A percentile compares a stretch with the other conserved stretches of the same genome.
Conservation (phyloP, 2,113 vertebrate species). For the Seriola rivoliana region DNA sequence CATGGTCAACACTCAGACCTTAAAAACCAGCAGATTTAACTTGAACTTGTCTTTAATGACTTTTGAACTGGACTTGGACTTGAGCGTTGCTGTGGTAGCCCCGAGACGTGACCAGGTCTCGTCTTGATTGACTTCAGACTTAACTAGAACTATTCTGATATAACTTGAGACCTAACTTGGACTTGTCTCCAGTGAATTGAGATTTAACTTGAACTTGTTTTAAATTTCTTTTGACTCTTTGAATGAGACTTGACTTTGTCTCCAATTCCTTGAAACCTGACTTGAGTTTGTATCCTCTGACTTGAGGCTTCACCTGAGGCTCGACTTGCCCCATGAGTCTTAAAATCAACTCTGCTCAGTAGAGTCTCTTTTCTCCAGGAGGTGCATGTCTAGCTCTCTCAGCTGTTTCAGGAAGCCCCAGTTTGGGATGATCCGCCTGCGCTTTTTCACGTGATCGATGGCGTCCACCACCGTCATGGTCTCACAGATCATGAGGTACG, state of each 20-base stretch:
- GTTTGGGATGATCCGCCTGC: conserved; percentile 93
- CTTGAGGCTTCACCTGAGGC: background rate
- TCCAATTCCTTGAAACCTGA: background rate
- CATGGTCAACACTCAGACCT: too few species aligned
- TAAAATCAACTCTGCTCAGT: conserved; percentile 15
- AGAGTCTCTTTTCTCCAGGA: conserved; percentile 81
- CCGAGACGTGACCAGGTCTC: background rate
- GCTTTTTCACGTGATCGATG: conserved; percentile 89
- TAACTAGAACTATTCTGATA: background rate
- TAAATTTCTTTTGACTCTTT: too few species aligned
- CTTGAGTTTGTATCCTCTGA: background rate
- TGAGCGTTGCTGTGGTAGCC: background rate
- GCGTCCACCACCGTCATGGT: conserved; percentile 94
- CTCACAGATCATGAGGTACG: conserved; percentile 96
- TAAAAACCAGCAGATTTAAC: background rate
- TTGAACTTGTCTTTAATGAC: background rate
- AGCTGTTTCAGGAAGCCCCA: conserved; percentile 97
- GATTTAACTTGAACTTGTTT: too few species aligned
- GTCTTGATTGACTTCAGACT: background rate
- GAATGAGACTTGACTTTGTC: too few species aligned
- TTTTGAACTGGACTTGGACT: background rate
- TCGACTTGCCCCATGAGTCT: background rate
- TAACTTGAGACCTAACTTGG: background rate
- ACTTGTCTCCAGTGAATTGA: background rate
- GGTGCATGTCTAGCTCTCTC: conserved; percentile 88